Evolutionary conservation across 2,888 invertebrate species (phyloP), one percentile per base, ranked within the genome.

Genomic region (Blastobasis adustella): DNA sequence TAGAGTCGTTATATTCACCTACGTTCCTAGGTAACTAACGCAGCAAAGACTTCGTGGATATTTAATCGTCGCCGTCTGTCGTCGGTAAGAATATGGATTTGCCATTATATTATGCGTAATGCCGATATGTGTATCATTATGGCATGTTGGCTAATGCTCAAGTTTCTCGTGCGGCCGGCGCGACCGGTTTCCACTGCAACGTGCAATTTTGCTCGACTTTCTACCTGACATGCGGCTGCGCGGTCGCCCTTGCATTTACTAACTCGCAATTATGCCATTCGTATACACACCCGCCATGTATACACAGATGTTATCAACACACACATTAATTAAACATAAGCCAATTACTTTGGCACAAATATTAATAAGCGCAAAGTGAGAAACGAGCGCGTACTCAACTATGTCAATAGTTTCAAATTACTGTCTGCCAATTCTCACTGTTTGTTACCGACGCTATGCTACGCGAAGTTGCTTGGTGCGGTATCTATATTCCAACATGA

Each of bases 171-270:
- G 61, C 63, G 10, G 52, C 58, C 58, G 60, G 57, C 55, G 62
- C 58, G 53, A 51, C 51, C 40, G 10, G 10, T 10, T 10, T 10
- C 40, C 47, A 10, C 9, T 6, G 10, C 6, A 42, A 42, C 42
- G 62, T 73, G 71, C 66, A 74, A 76, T 77, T 79, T 74, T 71
- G 71, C 73, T 72, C 71, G 68, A 75, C 80, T 81, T 81, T 82
- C 79, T 77, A 79, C 70, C 61, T 58, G 56, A 60, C 55, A 51
- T 52, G 49, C 56, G 23, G 23, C 23, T 23, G 23, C 23, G 23
- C 49, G 45, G 49, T 37, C 51, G 53, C 56, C 54, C 45, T 55
- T 54, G 50, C 53, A 51, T 58, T 51, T 53, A 49, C 53, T 42
- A 57, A 45, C 10, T 49, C 43, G 45, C 52, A 56, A 55, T 54